Percentiles rank a stretch among this genome's conserved stretches.
These are phyloP conservation scores for Sciurus niger DNA, from an alignment of 2,113 vertebrate genomes.

Conservation along the genomic window DNA sequence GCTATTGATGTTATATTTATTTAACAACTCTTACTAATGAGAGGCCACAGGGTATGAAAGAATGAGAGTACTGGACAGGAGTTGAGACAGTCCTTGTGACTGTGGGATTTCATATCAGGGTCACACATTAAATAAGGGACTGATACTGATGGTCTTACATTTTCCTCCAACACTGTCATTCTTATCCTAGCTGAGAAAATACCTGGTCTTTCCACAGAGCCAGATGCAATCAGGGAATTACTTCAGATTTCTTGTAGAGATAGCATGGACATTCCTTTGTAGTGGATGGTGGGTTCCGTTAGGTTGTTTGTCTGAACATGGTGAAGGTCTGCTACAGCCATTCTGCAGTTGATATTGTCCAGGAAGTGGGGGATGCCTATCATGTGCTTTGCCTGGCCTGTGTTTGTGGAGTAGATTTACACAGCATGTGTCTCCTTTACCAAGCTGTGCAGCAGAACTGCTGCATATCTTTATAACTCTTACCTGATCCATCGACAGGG, in stretches of 20 bases:
- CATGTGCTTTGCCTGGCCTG: background rate
- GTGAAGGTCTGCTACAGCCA: background rate
- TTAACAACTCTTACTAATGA: background rate
- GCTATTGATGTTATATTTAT: background rate
- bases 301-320: background rate
- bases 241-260: background rate
- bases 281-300: too few relatives aligned
- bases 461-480: background rate
- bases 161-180: too few relatives aligned
- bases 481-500: too few relatives aligned
- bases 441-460: background rate
- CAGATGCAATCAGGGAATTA: background rate
- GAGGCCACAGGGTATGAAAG: background rate
- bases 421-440: background rate
- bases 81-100: rapidly evolving
- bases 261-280: rapidly evolving
- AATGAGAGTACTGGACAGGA: background rate
- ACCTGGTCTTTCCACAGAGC: background rate
- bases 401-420: background rate
- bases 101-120: background rate
- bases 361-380: background rate
- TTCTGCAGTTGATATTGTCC: rapidly evolving
- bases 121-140: too few relatives aligned
- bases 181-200: background rate
- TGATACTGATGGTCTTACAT: background rate